These are phyloP conservation scores for Bos javanicus DNA, from an alignment of 2,113 vertebrate species.

Conservation along the genomic window DNA sequence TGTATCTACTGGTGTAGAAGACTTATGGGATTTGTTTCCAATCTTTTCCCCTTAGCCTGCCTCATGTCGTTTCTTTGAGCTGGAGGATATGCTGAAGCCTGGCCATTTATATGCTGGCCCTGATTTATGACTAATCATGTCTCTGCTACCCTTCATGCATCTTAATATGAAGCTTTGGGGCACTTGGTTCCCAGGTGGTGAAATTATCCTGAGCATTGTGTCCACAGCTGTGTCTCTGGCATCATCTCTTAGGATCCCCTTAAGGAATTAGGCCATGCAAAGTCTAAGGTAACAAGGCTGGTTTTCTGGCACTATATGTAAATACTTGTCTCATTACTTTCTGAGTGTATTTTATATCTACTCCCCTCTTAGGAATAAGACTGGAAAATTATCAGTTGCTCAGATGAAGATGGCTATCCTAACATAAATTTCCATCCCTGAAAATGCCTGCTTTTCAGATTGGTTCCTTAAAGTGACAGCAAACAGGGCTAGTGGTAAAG, in stretches of 20 bases:
- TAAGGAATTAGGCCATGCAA: background rate
- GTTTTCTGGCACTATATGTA: background rate
- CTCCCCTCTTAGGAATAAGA: background rate
- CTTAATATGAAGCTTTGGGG: constrained; percentile 67
- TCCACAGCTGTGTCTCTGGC: constrained; percentile 55
- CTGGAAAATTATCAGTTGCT: background rate
- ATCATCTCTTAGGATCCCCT: background rate
- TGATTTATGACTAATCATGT: constrained; percentile 67
- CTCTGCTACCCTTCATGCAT: constrained; percentile 40
- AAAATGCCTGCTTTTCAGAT: background rate
- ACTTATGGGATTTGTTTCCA: background rate
- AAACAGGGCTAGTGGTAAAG: background rate
- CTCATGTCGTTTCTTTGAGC: background rate
- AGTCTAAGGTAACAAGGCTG: background rate
- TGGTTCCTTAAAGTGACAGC: background rate
- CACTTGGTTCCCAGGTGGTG: constrained; percentile 45
- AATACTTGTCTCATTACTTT: background rate
- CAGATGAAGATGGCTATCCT: background rate
- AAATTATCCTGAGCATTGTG: constrained; percentile 56
- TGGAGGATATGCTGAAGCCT: background rate
- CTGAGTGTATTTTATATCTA: background rate
- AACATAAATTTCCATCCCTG: background rate
- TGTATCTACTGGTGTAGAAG: background rate
- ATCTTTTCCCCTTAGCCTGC: background rate
- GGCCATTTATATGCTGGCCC: background rate